Conservation (phyloP, 92 coral and sea anemone genomes). For the Pocillopora grandis region DNA sequence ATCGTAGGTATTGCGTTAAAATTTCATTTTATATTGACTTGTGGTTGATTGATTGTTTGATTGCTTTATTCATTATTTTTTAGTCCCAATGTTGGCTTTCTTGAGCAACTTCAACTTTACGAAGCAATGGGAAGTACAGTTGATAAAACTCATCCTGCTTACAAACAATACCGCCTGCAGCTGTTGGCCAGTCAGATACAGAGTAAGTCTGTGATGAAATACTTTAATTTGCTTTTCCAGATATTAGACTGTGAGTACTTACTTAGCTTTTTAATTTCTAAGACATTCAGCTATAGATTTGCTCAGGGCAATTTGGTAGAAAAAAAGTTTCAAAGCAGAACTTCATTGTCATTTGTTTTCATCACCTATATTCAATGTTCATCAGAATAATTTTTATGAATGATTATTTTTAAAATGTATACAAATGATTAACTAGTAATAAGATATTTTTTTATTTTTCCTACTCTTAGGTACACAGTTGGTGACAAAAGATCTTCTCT, state of each 20-base stretch:
- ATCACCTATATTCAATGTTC: too few relatives aligned
- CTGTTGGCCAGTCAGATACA: slow-evolving; percentile 78
- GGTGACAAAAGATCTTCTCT: slow-evolving; percentile 51
- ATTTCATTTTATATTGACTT: not conserved
- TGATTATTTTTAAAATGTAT: too few relatives aligned
- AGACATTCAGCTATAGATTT: too few relatives aligned
- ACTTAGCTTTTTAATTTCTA: too few relatives aligned
- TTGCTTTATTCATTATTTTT: not conserved
- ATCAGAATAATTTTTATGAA: too few relatives aligned
- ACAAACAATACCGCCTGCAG: slow-evolving; percentile 89
- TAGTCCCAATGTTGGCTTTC: slow-evolving; percentile 93
- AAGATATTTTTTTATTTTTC: not conserved
- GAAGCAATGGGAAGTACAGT: slow-evolving; percentile 87
- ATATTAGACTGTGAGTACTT: too few relatives aligned
- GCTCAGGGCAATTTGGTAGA: too few relatives aligned
- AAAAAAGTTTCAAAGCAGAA: too few relatives aligned
- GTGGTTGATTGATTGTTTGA: not conserved
- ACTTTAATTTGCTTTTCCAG: too few relatives aligned
- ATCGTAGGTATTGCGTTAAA: too few relatives aligned
- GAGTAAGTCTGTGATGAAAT: slow-evolving; percentile 39
- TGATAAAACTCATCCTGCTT: slow-evolving; percentile 68
- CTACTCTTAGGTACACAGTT: slow-evolving; percentile 37
- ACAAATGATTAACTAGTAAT: not conserved
- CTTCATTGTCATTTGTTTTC: too few relatives aligned
- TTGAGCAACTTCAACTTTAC: slow-evolving; percentile 83